These are phyloP conservation scores for Thalpophila matura DNA, from an alignment of 2,888 invertebrate genomes.

Conservation along the genomic window DNA sequence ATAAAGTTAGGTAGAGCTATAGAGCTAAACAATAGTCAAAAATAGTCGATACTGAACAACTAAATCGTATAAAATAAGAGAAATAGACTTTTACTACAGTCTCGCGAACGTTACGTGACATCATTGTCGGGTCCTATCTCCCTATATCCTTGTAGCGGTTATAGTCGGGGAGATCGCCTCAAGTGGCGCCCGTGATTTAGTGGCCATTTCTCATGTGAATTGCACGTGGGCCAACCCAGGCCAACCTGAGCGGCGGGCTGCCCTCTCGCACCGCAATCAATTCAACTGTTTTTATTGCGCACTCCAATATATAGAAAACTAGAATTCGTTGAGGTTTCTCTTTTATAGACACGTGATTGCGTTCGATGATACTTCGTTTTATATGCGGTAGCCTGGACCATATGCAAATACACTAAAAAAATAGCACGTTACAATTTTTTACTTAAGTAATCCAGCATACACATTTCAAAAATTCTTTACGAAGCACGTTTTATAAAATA, in stretches of 20 bases:
- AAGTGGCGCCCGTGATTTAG: constrained; percentile 77
- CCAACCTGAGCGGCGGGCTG: constrained; percentile 64
- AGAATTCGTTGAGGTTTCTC: constrained; percentile 49
- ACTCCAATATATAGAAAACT: constrained; percentile 65
- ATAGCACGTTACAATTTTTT: constrained; percentile 13
- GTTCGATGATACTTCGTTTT: constrained; percentile 38
- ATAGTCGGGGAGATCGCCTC: constrained; percentile 71
- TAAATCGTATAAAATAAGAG: constrained; percentile 44
- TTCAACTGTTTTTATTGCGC: constrained; percentile 77
- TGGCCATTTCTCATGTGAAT: constrained; percentile 80
- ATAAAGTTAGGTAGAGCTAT: no score
- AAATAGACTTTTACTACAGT: constrained; percentile 38
- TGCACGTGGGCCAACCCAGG: constrained; percentile 71
- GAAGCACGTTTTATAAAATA: constrained; percentile 26
- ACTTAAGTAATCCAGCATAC: background rate
- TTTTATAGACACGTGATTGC: constrained; percentile 54
- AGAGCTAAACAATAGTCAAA: background rate
- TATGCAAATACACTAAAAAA: constrained; percentile 33
- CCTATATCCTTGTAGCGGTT: constrained; percentile 60
- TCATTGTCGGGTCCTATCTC: constrained; percentile 62
- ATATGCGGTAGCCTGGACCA: constrained; percentile 18
- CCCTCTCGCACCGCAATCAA: constrained; percentile 75
- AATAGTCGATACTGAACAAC: constrained; percentile 13
- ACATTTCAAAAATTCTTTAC: constrained; percentile 14
- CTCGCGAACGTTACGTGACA: constrained; percentile 61